These are phyloP conservation scores for Ephestia elutella DNA, from an alignment of 1,140 invertebrate species.

Conservation along the genomic window DNA sequence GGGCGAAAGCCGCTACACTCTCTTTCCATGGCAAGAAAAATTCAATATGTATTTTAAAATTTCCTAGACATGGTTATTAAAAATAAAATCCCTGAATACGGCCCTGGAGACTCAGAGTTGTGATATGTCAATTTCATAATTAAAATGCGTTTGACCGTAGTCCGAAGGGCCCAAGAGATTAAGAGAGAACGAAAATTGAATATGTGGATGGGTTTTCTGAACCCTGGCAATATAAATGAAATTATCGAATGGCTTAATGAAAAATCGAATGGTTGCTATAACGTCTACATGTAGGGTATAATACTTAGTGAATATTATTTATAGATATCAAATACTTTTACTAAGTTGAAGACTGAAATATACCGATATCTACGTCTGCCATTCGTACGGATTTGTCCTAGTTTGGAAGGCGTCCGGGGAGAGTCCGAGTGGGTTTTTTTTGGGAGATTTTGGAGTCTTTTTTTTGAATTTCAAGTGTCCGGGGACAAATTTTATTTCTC, in stretches of 20 bases:
- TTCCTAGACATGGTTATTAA: background rate
- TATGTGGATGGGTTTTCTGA: conserved; percentile 41
- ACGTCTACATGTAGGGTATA: too few relatives aligned
- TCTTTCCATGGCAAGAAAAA: too few relatives aligned
- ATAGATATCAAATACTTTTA: background rate
- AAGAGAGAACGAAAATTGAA: conserved; percentile 58
- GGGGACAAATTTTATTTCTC: too few relatives aligned
- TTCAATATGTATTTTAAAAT: background rate
- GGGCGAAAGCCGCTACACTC: too few relatives aligned
- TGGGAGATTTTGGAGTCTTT: too few relatives aligned
- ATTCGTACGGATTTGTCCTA: too few relatives aligned
- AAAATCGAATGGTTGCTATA: background rate
- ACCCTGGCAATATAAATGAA: conserved; percentile 46
- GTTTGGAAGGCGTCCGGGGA: too few relatives aligned
- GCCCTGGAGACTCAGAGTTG: conserved; percentile 24
- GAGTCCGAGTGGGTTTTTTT: too few relatives aligned
- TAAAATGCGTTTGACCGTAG: conserved; percentile 71
- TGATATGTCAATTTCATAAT: conserved; percentile 74
- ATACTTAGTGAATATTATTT: too few relatives aligned
- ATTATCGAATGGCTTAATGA: conserved; percentile 26
- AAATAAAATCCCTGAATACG: conserved; percentile 8
- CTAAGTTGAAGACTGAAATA: too few relatives aligned
- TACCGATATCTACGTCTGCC: too few relatives aligned
- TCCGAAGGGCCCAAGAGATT: conserved; percentile 51
- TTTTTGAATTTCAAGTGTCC: too few relatives aligned